phyloP scores from a whole-genome alignment of 2,113 vertebrate species.

The Chaenocephalus aceratus region DNA sequence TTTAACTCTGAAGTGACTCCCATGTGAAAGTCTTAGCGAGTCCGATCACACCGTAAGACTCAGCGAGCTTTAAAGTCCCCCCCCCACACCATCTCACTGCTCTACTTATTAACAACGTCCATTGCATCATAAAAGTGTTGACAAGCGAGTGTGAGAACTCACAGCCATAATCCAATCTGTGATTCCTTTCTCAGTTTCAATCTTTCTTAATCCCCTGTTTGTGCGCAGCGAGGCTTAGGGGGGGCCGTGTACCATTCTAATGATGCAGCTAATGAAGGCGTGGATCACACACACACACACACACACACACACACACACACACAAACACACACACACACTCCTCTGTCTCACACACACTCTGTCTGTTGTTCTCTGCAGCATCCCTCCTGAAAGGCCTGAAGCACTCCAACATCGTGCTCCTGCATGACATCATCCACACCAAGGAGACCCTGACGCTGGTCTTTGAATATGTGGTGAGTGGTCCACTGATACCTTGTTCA shows the following conservation, averaged over 20 bases:
- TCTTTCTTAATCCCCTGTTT: slow-evolving; percentile 41
- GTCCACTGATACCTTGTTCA: background rate
- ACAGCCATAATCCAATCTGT: slow-evolving; percentile 28
- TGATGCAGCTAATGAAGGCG: slow-evolving; percentile 51
- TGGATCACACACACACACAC: slow-evolving; percentile 4
- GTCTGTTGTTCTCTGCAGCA: slow-evolving; percentile 82
- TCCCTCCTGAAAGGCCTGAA: slow-evolving; percentile 98
- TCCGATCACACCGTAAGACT: slow-evolving; percentile 38
- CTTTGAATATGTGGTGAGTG: slow-evolving; percentile 98
- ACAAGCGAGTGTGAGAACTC: slow-evolving; percentile 60
- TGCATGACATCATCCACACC: slow-evolving; percentile 99
- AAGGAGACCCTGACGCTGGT: slow-evolving; percentile 98
- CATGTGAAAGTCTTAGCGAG: slow-evolving; percentile 13
- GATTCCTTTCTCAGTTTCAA: slow-evolving; percentile 35
- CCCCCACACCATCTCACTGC: slow-evolving; percentile 1
- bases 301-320: too few relatives aligned
- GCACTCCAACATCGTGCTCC: slow-evolving; percentile 96
- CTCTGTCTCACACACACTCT: background rate
- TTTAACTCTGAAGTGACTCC: background rate
- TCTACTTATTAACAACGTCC: slow-evolving; percentile 15
- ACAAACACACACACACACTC: background rate
- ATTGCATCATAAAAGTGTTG: slow-evolving; percentile 48
- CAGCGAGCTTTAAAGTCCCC: slow-evolving; percentile 18
- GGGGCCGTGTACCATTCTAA: slow-evolving; percentile 17
- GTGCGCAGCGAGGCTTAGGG: background rate